These are phyloP conservation scores for Microplitis demolitor DNA, from an alignment of 1,140 invertebrate genomes.

Conservation along the genomic window DNA sequence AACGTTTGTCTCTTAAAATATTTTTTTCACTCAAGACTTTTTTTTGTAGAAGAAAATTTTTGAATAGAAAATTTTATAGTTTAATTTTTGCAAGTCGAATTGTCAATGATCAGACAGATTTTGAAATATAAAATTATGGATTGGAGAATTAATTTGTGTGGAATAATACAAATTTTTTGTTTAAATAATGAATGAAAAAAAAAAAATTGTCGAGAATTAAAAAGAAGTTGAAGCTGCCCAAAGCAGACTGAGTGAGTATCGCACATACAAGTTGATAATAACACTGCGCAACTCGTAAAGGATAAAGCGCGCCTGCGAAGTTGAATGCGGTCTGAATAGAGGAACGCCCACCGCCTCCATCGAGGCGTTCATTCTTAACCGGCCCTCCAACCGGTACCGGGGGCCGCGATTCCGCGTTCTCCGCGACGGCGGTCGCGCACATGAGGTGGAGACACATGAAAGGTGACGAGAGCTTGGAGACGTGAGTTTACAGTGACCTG, in stretches of 20 bases:
- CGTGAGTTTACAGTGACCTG: neutral
- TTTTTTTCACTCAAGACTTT: no score
- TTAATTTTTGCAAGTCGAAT: no score
- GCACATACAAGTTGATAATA: neutral
- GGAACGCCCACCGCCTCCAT: conserved; percentile 53
- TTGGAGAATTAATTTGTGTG: no score
- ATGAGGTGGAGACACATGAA: neutral
- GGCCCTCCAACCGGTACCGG: conserved; percentile 39
- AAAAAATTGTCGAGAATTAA: no score
- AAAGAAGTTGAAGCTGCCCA: neutral
- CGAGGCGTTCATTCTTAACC: conserved; percentile 31
- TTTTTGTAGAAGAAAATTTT: no score
- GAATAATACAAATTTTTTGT: no score
- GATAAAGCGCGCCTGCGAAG: conserved; percentile 46
- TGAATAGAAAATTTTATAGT: no score
- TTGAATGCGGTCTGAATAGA: conserved; percentile 18
- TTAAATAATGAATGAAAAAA: no score
- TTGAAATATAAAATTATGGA: no score
- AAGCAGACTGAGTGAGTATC: neutral
- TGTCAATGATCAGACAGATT: no score
- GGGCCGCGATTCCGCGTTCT: conserved; percentile 16
- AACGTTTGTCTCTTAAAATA: no score
- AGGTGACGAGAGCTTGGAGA: conserved; percentile 10
- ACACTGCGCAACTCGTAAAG: neutral
- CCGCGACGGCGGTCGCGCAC: conserved; percentile 27